A percentile compares a stretch with the other conserved stretches of the same genome.
These are phyloP conservation scores for Hypolimnas misippus DNA, from an alignment of 2,888 invertebrate species.

Conservation along the genomic window DNA sequence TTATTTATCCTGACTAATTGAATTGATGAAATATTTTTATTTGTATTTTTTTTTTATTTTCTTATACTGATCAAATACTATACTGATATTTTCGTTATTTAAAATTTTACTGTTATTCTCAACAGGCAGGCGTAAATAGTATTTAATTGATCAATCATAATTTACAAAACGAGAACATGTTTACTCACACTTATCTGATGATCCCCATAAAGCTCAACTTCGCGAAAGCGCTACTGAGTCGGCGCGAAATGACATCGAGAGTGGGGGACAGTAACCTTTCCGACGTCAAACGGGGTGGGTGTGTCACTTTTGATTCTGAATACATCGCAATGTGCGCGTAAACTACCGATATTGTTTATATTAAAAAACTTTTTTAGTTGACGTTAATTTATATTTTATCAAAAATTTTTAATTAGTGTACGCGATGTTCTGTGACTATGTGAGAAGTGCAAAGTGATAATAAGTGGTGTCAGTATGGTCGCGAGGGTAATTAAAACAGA, in stretches of 20 bases:
- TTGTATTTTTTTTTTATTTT: too few species aligned
- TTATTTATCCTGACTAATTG: too few species aligned
- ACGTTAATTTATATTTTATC: slow-evolving; percentile 16
- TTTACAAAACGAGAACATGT: slow-evolving; percentile 28
- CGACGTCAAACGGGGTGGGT: slow-evolving; percentile 64
- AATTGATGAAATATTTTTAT: too few species aligned
- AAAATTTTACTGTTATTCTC: neutral
- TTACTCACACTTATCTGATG: slow-evolving; percentile 47
- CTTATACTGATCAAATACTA: too few species aligned
- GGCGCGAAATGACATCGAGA: slow-evolving; percentile 77
- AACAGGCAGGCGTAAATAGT: slow-evolving; percentile 15
- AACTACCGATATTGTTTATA: slow-evolving; percentile 54
- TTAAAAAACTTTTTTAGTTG: slow-evolving; percentile 25
- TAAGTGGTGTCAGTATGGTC: slow-evolving; percentile 75
- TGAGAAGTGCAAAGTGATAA: slow-evolving; percentile 61
- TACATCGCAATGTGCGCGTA: slow-evolving; percentile 71
- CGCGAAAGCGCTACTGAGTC: slow-evolving; percentile 77
- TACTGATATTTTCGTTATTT: neutral
- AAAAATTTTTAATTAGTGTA: slow-evolving; percentile 11
- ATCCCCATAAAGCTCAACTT: slow-evolving; percentile 53
- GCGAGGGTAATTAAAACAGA: slow-evolving; percentile 71
- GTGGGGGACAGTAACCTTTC: slow-evolving; percentile 78
- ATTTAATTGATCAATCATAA: slow-evolving; percentile 37
- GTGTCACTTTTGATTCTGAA: slow-evolving; percentile 61
- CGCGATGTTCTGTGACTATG: slow-evolving; percentile 43